phyloP scores from a whole-genome alignment of 2,797 vertebrate species.

The Smutsia gigantea region DNA sequence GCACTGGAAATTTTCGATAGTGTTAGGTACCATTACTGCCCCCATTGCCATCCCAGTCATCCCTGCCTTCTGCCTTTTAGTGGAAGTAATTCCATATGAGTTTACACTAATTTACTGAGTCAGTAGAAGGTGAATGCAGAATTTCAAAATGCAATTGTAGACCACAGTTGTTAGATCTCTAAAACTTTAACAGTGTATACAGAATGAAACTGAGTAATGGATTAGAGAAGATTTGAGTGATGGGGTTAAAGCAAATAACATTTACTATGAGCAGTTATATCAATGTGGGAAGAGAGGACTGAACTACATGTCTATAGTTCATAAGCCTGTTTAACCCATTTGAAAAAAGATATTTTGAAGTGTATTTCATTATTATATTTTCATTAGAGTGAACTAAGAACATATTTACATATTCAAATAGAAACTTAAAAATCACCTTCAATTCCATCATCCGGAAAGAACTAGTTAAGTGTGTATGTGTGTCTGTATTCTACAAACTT shows the following conservation, averaged over 20 bases:
- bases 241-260: not conserved
- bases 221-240: not conserved
- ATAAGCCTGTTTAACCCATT: not conserved
- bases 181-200: not conserved
- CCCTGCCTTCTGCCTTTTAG: not conserved
- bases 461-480: not conserved
- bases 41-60: not conserved
- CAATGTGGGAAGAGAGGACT: not conserved
- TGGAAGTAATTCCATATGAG: not conserved
- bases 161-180: not conserved
- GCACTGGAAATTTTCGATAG: not conserved
- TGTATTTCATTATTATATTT: not conserved
- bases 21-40: not conserved
- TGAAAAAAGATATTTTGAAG: not conserved
- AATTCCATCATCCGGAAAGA: not conserved
- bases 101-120: not conserved
- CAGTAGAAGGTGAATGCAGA: not conserved
- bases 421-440: constrained; percentile 18
- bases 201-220: not conserved
- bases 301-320: not conserved
- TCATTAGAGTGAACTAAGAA: not conserved
- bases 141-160: not conserved
- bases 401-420: not conserved
- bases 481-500: not conserved
- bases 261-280: not conserved